Evolutionary conservation across 2,113 vertebrate genomes (phyloP).

Genomic region (Raja brachyura): DNA sequence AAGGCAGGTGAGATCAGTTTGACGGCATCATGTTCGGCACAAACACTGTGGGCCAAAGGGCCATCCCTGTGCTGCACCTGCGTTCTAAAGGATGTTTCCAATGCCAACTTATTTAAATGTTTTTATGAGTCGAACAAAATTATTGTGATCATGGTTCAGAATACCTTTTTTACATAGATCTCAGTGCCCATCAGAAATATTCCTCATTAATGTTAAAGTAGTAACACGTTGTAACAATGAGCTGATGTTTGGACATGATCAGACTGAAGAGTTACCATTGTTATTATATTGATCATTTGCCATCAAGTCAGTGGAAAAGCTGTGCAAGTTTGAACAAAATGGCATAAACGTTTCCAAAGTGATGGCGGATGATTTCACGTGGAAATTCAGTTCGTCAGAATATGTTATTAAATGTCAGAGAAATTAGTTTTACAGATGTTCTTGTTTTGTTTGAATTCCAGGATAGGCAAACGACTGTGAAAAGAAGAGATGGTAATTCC

Average conservation of each 20-base stretch:
- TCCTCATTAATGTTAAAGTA: neutral
- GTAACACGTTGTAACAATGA: neutral
- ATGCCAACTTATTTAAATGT: neutral
- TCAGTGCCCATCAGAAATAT: neutral
- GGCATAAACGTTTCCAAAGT: neutral
- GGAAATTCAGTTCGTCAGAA: neutral
- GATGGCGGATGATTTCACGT: neutral
- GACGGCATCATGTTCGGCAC: too few relatives aligned
- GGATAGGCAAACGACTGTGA: constrained; percentile 79
- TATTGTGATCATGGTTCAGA: neutral
- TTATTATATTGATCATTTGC: too few relatives aligned
- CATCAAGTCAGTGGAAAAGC: neutral
- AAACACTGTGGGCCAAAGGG: too few relatives aligned
- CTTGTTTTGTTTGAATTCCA: constrained; percentile 48
- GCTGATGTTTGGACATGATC: neutral
- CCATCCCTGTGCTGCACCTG: too few relatives aligned
- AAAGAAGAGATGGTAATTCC: constrained; percentile 66
- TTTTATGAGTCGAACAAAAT: neutral
- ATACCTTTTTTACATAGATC: neutral
- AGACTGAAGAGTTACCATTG: neutral
- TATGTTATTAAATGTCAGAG: neutral
- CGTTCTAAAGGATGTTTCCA: neutral
- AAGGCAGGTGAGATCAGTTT: too few relatives aligned
- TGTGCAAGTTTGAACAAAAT: neutral
- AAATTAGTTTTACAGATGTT: neutral